Base-by-base conservation (phyloP, 2,888 invertebrate species). In the Callimorpha dominula region DNA sequence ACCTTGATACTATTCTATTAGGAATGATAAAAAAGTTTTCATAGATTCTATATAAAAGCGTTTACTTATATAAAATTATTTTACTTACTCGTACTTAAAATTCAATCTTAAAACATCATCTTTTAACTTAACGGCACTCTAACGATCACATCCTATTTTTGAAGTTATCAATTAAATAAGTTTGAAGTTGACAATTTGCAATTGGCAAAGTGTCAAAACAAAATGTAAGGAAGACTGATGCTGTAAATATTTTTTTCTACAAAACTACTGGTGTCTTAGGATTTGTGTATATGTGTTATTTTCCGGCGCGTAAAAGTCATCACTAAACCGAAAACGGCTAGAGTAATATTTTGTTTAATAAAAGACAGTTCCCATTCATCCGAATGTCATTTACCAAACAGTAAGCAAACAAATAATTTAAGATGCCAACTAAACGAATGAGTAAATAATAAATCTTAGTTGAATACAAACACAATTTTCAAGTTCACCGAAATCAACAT, bases 401-500 rank as follows among this genome's bases (percentile, higher is more conserved):
- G 68, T 74, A 65, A 73, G 50, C 67, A 80, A 81, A 81, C 74
- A 74, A 73, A 78, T 83, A 81, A 76, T 75, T 75, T 75, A 81
- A 71, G 70, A 81, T 70, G 60, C 54, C 40, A 64, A 71, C 63
- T 70, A 70, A 70, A 69, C 70, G 70, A 78, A 76, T 75, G 66
- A 73, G 62, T 72, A 69, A 78, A 83, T 87, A 87, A 89, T 91
- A 91, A 90, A 89, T 91, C 86, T 90, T 86, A 78, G 87, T 89
- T 86, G 85, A 87, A 83, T 84, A 83, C 81, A 86, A 89, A 90
- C 86, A 88, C 88, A 87, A 90, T 90, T 90, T 91, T 90, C 89
- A 91, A 91, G 89, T 90, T 92, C 89, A 86, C 88, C 89, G 85
- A 90, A 90, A 89, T 90, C 88, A 88, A 86, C 81, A 78, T 76